These are phyloP conservation scores for Mustelus asterias DNA, from an alignment of 2,113 vertebrate species.

Conservation along the genomic window DNA sequence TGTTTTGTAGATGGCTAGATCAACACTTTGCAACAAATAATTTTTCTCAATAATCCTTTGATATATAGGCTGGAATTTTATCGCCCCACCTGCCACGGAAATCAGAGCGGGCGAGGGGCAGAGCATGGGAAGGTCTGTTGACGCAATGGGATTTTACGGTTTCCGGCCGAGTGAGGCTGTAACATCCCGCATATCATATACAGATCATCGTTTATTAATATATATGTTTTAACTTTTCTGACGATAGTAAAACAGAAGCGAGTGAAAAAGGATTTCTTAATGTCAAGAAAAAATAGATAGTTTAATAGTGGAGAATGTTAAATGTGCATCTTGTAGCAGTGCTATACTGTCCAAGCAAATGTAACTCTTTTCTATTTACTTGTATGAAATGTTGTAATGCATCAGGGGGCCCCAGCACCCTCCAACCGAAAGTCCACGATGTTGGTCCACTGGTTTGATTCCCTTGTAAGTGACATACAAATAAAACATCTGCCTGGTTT, in stretches of 20 bases:
- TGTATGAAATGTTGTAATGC: slow-evolving; percentile 24
- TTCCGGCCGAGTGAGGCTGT: too few species aligned
- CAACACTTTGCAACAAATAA: not conserved
- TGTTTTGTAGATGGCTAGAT: not conserved
- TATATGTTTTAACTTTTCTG: not conserved
- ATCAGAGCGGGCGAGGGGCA: too few species aligned
- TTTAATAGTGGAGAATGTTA: not conserved
- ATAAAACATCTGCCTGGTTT: slow-evolving; percentile 20
- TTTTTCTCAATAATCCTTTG: not conserved
- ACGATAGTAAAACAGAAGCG: not conserved
- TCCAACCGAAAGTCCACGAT: not conserved
- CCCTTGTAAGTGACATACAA: slow-evolving; percentile 17
- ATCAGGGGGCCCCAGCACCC: slow-evolving; percentile 18
- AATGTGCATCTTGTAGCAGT: not conserved
- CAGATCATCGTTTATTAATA: not conserved
- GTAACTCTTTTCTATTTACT: slow-evolving; percentile 32
- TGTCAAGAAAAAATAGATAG: not conserved
- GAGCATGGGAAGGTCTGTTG: too few species aligned
- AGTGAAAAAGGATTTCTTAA: not conserved
- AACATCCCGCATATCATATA: not conserved
- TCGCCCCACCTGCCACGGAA: too few species aligned
- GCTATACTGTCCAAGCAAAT: not conserved
- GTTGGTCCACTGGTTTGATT: slow-evolving; percentile 4
- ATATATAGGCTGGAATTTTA: too few species aligned
- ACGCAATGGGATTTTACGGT: too few species aligned